Evolutionary conservation across 2,888 invertebrate species (phyloP).

Genomic region (Hartigia nigra): DNA sequence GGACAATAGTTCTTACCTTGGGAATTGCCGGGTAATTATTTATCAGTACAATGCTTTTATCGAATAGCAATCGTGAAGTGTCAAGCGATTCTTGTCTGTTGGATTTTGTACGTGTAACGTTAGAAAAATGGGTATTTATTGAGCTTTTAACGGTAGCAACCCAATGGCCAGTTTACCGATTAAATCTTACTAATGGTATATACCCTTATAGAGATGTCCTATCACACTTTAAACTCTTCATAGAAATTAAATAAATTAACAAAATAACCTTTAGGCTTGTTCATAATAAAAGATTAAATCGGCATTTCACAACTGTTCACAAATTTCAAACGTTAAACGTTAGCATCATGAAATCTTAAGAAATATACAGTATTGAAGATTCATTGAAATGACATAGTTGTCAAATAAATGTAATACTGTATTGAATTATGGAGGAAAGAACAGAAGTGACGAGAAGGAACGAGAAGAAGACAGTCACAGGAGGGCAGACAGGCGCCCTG

Average conservation of each 20-base stretch:
- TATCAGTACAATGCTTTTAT: neutral
- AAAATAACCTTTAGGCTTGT: neutral
- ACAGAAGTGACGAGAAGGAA: neutral
- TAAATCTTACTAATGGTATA: neutral
- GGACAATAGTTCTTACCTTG: neutral
- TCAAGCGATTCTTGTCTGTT: neutral
- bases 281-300: neutral
- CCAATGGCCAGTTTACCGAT: neutral
- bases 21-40: neutral
- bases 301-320: neutral
- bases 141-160: neutral
- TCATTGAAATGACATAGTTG: neutral
- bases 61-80: neutral
- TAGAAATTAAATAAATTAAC: neutral
- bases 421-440: neutral
- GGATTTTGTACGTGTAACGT: neutral
- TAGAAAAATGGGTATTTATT: neutral
- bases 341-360: neutral
- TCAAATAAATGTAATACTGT: neutral
- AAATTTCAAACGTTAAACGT: neutral
- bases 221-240: neutral
- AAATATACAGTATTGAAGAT: neutral
- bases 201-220: neutral
- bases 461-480: neutral
- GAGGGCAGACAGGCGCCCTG: conserved; percentile 13